Evolutionary conservation across 2,113 vertebrate genomes (phyloP), one percentile per base, ranked within the genome.

Genomic region (Eurystomus gularis): DNA sequence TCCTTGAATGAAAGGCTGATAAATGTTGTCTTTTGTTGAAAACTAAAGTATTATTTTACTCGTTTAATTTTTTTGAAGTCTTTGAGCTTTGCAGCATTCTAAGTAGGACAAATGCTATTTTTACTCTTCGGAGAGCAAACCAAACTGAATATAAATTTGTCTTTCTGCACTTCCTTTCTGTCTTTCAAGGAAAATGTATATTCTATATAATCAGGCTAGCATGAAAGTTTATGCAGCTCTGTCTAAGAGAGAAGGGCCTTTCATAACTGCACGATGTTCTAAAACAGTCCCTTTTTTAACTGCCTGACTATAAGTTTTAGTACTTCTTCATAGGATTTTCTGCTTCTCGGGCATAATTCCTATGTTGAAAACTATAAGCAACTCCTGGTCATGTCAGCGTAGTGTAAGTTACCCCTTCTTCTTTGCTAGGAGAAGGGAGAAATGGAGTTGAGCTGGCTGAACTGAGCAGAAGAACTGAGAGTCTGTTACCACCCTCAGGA

Each of bases 11-110:
- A 64, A 35, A 93, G 17, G 4, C 15, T 62, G 18, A 88, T 35
- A 83, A 77, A 75, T 39, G 29, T 76, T 93, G 86, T 85, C 33
- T 88, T 88, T 79, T 80, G 35, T 66, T 92, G 64, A 82, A 94
- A 89, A 91, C 18, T 42, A 4, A 52, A 80, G 62, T 80, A 78
- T 81, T 84, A 19, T 6, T 88, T 92, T 86, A 77, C 16, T 70
- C 77, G 18, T 28, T 84, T 79, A 58, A 31, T 17, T 72, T 94
- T 93, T 57, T 88, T 0, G 23, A 91, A 87, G 29, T 1, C 20
- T 91, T 71, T 84, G 37, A 86, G 52, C 20, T 82, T 79, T 87
- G 26, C 60, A 75, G 25, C 26, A 48, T 62, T 84, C 40, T 68
- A 60, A 90, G 15, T 62, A 54, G 52, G 16, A 71, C 16, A 82